Percentiles rank a stretch among this genome's conserved stretches.
Conservation (phyloP, 1,140 invertebrate species). For the Diplogasteroides magnus region DNA sequence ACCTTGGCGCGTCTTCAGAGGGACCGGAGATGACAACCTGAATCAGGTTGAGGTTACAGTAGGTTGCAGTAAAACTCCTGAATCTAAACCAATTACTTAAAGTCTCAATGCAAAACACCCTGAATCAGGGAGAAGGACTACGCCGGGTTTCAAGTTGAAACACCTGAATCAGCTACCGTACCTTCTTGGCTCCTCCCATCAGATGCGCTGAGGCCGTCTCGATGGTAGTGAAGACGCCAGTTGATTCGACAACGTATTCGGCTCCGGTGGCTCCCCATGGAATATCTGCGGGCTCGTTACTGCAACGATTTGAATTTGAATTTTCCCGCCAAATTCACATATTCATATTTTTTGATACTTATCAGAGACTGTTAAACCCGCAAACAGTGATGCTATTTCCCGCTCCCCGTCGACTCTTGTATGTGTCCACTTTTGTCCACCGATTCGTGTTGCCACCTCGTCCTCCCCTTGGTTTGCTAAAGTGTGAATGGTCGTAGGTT, state of each 20-base stretch:
- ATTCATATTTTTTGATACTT: background rate
- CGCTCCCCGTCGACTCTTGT: background rate
- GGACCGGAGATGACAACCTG: slow-evolving; percentile 91
- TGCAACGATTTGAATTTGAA: too few relatives aligned
- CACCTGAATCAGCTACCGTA: too few relatives aligned
- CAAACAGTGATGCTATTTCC: background rate
- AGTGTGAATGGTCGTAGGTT: too few relatives aligned
- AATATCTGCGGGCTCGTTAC: slow-evolving; percentile 72
- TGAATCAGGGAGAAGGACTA: too few relatives aligned
- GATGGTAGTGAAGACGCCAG: slow-evolving; percentile 89
- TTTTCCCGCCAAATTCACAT: slow-evolving; percentile 3
- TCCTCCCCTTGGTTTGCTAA: too few relatives aligned
- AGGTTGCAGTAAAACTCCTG: too few relatives aligned
- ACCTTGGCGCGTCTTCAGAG: slow-evolving; percentile 97
- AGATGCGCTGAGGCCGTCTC: slow-evolving; percentile 81
- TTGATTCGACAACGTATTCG: slow-evolving; percentile 90
- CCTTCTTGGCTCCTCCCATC: slow-evolving; percentile 84
- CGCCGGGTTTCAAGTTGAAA: too few relatives aligned
- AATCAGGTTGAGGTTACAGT: too few relatives aligned
- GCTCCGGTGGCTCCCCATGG: slow-evolving; percentile 80
- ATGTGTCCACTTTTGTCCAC: background rate
- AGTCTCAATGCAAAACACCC: too few relatives aligned
- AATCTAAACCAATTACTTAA: too few relatives aligned
- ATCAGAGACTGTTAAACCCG: too few relatives aligned
- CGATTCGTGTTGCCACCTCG: too few relatives aligned